Base-by-base conservation (phyloP, 1,140 invertebrate genomes). In the Contarinia nasturtii region DNA sequence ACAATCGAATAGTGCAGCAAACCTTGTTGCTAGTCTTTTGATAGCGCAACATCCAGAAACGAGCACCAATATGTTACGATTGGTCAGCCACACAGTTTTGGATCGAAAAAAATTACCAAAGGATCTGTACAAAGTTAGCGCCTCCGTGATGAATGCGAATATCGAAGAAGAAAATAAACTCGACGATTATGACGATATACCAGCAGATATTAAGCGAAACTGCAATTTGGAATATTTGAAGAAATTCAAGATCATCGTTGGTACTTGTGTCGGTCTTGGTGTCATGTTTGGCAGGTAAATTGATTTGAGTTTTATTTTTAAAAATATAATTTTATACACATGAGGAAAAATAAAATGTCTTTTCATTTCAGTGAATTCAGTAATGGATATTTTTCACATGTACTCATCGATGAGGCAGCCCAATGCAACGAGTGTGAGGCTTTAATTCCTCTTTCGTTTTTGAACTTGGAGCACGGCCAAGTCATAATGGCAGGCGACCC, bases 401-500 rank as follows among this genome's bases (percentile, higher is more conserved):
- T 89, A 0, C 73, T 94, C 44, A 68, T 94, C 42, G 90, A 96
- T 61, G 91, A 96, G 69, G 83, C 86, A 42, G 90, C 89, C 1
- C 88, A 94, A 59, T 79, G 82, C 5, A 86, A 77, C 2, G 91
- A 96, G 66, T 82, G 88, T 7, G 90, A 95, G 66, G 75, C 80
- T 40, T 67, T 93, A 65, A 75, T 90, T 53, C 77, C 87, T 1
- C 59, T 89, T 22, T 64, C 68, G 46, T 61, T 71, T 48, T 54
- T 64, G 17, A 53, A 66, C 20, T 68, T 68, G 49, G 52, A 67
- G 11, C 57, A 64, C 50, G 75, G 77, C 1, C 80, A 83, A 65
- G 72, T 89, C 7, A 66, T 94, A 49, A 64, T 96, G 4, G 84
- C 88, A 50, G 92, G 92, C 7, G 92, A 96, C 72, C 91, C 87